Evolutionary conservation across 2,113 vertebrate species (phyloP).

Genomic region (Hemiscyllium ocellatum): DNA sequence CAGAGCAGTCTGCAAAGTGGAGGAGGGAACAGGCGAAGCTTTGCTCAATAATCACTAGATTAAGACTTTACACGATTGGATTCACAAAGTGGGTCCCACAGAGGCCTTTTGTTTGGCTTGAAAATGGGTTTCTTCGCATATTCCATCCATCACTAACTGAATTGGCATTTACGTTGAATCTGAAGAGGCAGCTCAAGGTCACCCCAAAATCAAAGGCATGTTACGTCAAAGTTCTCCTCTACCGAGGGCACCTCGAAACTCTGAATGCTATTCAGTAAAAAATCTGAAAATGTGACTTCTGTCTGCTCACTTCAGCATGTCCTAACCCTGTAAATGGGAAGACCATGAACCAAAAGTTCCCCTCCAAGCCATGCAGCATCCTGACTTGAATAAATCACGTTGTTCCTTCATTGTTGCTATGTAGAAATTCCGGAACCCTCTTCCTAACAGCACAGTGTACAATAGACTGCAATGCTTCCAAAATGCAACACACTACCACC

Average conservation of each 20-base stretch:
- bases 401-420: no score
- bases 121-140: neutral
- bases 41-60: slow-evolving; percentile 8
- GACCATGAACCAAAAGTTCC: no score
- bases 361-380: no score
- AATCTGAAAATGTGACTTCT: neutral
- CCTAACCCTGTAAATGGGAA: neutral
- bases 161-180: neutral
- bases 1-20: neutral
- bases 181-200: neutral
- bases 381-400: no score
- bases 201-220: neutral
- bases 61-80: slow-evolving; percentile 6
- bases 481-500: no score
- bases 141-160: neutral
- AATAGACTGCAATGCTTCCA: no score
- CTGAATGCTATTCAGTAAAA: neutral
- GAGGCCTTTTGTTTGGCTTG: neutral
- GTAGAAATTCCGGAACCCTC: no score
- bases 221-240: neutral
- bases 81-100: neutral
- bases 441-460: no score
- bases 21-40: neutral
- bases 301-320: neutral
- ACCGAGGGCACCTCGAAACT: neutral